phyloP scores from a whole-genome alignment of 2,797 vertebrate genomes.

The Protonibea diacanthus region DNA sequence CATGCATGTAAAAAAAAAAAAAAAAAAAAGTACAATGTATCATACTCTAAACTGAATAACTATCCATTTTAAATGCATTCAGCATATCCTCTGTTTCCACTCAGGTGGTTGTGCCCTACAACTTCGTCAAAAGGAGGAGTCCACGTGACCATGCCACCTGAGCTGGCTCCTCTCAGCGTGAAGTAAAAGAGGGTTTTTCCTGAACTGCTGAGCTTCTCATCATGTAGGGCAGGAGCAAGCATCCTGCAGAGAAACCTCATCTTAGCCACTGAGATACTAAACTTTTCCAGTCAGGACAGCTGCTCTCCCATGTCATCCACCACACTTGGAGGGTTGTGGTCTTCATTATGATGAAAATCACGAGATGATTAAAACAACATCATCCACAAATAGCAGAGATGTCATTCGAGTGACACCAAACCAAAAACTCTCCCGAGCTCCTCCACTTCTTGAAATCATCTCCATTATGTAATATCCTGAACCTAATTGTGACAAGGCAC shows the following conservation, averaged over 20 bases:
- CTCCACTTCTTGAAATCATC: background rate
- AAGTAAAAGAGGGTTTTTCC: background rate
- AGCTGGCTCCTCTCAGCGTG: background rate
- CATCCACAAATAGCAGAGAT: background rate
- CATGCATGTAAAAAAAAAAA: background rate
- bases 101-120: background rate
- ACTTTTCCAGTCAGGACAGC: background rate
- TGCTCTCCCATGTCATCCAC: background rate
- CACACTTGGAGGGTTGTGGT: background rate
- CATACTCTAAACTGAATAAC: background rate
- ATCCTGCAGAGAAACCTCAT: slow-evolving; percentile 1
- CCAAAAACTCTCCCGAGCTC: background rate
- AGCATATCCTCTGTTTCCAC: background rate
- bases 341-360: too few relatives aligned
- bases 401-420: background rate
- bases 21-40: background rate
- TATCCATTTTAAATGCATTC: background rate
- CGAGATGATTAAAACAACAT: background rate
- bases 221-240: background rate
- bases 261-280: background rate
- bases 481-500: background rate
- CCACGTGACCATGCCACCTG: background rate
- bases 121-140: background rate
- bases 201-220: slow-evolving; percentile 1
- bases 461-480: background rate